phyloP scores from a whole-genome alignment of 1,140 invertebrate species.

The Pentalonia nigronervosa region DNA sequence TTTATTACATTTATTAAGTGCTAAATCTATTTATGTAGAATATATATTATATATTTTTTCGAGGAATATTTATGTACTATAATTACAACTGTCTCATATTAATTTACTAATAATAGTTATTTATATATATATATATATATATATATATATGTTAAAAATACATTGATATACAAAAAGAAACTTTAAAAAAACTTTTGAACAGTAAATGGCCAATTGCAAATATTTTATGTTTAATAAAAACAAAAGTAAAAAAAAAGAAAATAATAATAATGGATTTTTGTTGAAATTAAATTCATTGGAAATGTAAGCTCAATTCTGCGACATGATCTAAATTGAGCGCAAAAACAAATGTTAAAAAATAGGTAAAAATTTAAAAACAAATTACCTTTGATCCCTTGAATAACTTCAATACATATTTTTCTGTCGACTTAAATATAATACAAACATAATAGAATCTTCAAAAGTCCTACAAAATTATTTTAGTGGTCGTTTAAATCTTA shows the following conservation, averaged over 20 bases:
- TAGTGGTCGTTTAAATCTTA: background rate
- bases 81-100: background rate
- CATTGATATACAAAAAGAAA: background rate
- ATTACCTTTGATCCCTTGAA: slow-evolving; percentile 1
- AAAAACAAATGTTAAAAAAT: background rate
- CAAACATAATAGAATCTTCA: background rate
- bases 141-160: background rate
- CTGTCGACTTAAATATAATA: background rate
- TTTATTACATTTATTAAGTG: background rate
- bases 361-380: background rate
- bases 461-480: background rate
- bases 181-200: background rate
- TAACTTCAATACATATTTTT: background rate
- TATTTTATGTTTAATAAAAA: background rate
- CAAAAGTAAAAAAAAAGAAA: background rate
- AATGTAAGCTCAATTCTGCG: background rate
- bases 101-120: background rate
- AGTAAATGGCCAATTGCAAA: background rate
- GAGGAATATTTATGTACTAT: background rate
- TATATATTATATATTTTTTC: background rate
- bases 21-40: background rate
- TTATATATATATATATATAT: too few species aligned
- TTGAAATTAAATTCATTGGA: background rate
- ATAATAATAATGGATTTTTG: background rate
- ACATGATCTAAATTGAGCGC: background rate